Evolutionary conservation across 2,113 vertebrate genomes (phyloP).

Genomic region (Coryphaenoides rupestris): DNA sequence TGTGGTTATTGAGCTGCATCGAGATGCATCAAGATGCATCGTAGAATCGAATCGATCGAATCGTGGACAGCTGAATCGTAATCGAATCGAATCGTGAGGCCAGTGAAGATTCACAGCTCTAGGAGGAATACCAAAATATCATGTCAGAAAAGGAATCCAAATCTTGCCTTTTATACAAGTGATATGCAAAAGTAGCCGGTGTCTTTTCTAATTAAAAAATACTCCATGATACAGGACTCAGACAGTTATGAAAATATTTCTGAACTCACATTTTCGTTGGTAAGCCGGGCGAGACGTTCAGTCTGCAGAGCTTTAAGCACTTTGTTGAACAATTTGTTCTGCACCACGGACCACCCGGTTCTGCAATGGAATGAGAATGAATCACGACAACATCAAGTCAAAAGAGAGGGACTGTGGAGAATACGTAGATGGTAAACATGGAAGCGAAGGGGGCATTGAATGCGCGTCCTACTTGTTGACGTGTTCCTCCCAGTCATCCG

Average conservation of each 20-base stretch:
- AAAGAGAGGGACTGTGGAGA: background rate
- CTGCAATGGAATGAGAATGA: slow-evolving; percentile 59
- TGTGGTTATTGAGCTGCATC: no score
- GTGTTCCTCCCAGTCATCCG: slow-evolving; percentile 97
- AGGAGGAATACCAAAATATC: no score
- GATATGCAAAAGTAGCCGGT: no score
- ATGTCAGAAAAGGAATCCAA: no score
- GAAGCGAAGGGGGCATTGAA: background rate
- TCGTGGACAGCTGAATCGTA: no score
- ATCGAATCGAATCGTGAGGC: no score
- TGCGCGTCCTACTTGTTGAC: slow-evolving; percentile 81
- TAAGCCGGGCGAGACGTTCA: slow-evolving; percentile 88
- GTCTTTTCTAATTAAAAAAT: background rate
- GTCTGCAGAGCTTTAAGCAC: slow-evolving; percentile 92
- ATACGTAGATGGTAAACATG: background rate
- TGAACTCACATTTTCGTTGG: slow-evolving; percentile 88
- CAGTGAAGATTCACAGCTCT: no score
- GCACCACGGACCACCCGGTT: slow-evolving; percentile 89
- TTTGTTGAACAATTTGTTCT: slow-evolving; percentile 98
- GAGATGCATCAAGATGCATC: no score
- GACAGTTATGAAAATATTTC: background rate
- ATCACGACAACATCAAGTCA: slow-evolving; percentile 13
- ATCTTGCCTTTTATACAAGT: no score
- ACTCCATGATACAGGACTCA: background rate
- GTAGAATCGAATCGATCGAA: no score